Conservation (phyloP, 2,888 invertebrate genomes). For the Phoronis australis region DNA sequence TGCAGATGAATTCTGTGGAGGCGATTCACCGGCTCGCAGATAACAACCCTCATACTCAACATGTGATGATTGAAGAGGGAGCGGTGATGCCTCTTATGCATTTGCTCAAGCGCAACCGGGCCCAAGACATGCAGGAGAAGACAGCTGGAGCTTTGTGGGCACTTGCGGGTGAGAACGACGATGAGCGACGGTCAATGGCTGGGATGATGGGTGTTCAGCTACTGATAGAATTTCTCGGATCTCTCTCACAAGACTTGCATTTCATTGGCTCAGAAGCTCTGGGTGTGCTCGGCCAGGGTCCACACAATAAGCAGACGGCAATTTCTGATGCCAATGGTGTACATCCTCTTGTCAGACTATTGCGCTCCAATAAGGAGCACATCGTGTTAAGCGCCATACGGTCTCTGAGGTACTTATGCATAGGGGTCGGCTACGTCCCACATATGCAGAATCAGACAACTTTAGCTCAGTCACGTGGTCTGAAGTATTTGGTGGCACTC, state of each 20-base stretch:
- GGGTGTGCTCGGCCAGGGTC: constrained; percentile 46
- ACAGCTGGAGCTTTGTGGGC: constrained; percentile 49
- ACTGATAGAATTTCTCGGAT: constrained; percentile 46
- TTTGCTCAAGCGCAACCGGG: constrained; percentile 35
- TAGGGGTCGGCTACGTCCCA: constrained; percentile 47
- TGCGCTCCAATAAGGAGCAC: constrained; percentile 41
- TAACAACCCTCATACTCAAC: constrained; percentile 39
- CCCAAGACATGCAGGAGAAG: constrained; percentile 33
- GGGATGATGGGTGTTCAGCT: constrained; percentile 40
- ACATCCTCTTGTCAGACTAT: constrained; percentile 36
- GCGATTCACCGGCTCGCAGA: constrained; percentile 40
- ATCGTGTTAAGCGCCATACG: constrained; percentile 47
- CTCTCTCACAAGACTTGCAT: constrained; percentile 43
- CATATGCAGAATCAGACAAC: constrained; percentile 39
- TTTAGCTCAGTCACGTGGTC: constrained; percentile 39
- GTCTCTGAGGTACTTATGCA: constrained; percentile 41
- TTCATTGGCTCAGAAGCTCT: constrained; percentile 48
- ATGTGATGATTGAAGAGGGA: constrained; percentile 29
- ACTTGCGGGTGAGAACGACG: constrained; percentile 40
- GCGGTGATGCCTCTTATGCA: constrained; percentile 43
- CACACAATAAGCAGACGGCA: constrained; percentile 35
- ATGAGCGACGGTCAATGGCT: constrained; percentile 42
- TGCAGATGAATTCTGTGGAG: constrained; percentile 46
- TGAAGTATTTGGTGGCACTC: constrained; percentile 43
- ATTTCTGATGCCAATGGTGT: constrained; percentile 44